phyloP scores from a whole-genome alignment of 2,113 vertebrate genomes.

The Bettongia penicillata region DNA sequence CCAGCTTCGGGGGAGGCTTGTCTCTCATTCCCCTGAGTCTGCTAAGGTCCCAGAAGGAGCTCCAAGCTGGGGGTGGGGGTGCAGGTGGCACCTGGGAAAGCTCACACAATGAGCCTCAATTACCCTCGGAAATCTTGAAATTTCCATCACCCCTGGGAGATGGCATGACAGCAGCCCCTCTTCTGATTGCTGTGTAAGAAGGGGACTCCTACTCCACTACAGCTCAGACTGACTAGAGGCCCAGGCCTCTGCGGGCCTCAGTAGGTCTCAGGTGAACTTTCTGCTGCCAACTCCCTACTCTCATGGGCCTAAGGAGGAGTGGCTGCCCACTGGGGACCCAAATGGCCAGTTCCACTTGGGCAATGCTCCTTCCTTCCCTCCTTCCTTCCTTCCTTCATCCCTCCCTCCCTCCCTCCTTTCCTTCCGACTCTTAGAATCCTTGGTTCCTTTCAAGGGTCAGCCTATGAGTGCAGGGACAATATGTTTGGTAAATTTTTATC shows the following conservation, averaged over 20 bases:
- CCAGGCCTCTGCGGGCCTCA: neutral
- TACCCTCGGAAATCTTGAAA: neutral
- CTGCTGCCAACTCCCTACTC: neutral
- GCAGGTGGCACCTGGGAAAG: neutral
- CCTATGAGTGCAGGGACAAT: neutral
- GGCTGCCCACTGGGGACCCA: neutral
- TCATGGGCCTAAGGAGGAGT: neutral
- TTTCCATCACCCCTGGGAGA: neutral
- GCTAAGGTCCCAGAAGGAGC: neutral
- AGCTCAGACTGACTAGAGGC: neutral
- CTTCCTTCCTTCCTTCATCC: too few species aligned
- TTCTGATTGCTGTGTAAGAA: neutral
- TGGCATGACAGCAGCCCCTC: neutral
- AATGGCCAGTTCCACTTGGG: too few species aligned
- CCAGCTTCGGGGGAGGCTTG: neutral
- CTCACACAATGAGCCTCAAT: neutral
- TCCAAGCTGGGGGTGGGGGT: too few species aligned
- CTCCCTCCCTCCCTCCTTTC: too few species aligned
- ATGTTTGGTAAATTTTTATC: neutral
- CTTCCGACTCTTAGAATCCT: too few species aligned
- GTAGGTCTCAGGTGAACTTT: neutral
- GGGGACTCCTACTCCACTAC: neutral
- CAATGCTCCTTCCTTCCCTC: too few species aligned
- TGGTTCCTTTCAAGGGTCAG: too few species aligned
- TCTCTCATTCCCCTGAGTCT: neutral